These are phyloP conservation scores for Busseola fusca DNA, from an alignment of 2,888 invertebrate species.

Conservation along the genomic window DNA sequence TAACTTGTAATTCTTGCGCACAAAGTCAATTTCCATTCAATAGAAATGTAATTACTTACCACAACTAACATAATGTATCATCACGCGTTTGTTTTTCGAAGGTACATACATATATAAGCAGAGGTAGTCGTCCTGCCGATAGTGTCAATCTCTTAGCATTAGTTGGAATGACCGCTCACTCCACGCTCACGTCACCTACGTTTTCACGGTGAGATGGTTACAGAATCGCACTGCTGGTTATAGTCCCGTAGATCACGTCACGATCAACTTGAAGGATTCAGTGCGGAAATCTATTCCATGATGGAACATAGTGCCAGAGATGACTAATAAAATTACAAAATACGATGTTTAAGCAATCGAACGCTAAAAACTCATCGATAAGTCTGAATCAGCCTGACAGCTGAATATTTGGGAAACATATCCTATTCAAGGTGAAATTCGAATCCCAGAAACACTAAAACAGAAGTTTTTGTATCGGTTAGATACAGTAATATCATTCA, in stretches of 20 bases:
- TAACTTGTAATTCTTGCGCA: not conserved
- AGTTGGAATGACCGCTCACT: too few relatives aligned
- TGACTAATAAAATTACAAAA: not conserved
- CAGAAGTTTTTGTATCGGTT: constrained; percentile 36
- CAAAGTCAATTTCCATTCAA: not conserved
- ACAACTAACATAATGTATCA: too few relatives aligned
- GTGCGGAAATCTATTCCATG: not conserved
- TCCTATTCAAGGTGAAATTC: not conserved
- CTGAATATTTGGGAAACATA: not conserved
- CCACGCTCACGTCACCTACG: too few relatives aligned
- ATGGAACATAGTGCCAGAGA: not conserved
- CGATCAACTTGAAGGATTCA: not conserved
- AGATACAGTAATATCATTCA: constrained; percentile 54
- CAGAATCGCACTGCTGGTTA: not conserved
- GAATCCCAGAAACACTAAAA: constrained; percentile 22
- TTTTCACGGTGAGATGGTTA: too few relatives aligned
- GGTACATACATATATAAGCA: not conserved
- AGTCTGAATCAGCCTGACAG: not conserved
- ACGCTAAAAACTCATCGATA: not conserved
- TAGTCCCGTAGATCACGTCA: not conserved
- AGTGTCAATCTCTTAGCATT: not conserved
- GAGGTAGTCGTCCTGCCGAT: not conserved
- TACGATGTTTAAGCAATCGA: not conserved
- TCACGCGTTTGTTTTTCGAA: not conserved
- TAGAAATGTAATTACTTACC: not conserved